Conservation (phyloP, 2,888 invertebrate species). For the Platycheirus rosarum region DNA sequence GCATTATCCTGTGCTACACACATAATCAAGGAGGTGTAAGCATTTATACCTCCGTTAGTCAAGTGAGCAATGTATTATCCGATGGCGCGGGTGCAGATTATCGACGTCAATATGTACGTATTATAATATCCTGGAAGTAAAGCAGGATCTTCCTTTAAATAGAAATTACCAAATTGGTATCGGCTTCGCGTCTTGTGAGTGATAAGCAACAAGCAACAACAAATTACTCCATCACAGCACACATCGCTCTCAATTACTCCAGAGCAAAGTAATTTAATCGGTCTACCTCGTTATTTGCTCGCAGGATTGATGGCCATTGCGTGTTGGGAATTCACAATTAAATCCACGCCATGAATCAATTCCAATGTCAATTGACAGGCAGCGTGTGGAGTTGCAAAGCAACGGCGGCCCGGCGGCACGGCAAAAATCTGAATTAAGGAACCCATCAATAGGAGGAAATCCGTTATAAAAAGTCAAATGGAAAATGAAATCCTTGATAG, state of each 20-base stretch:
- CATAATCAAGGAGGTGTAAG: slow-evolving; percentile 1
- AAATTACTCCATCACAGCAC: neutral
- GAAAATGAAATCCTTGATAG: too few species aligned
- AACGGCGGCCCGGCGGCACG: neutral
- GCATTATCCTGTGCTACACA: slow-evolving; percentile 37
- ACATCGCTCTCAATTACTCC: slow-evolving; percentile 49
- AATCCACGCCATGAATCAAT: slow-evolving; percentile 42
- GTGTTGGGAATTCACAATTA: slow-evolving; percentile 59
- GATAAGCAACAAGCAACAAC: too few species aligned
- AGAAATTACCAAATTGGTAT: neutral
- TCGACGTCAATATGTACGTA: slow-evolving; percentile 63
- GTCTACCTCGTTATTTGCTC: slow-evolving; percentile 26
- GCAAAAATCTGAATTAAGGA: too few species aligned
- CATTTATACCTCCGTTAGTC: slow-evolving; percentile 1
- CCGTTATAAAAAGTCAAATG: too few species aligned
- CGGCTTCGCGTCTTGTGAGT: too few species aligned
- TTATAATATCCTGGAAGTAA: slow-evolving; percentile 36
- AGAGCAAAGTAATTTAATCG: slow-evolving; percentile 47
- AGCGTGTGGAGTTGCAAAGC: neutral
- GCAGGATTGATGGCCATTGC: slow-evolving; percentile 49
- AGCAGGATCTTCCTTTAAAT: slow-evolving; percentile 23
- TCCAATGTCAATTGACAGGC: slow-evolving; percentile 48
- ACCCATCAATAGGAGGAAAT: too few species aligned
- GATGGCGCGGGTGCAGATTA: slow-evolving; percentile 42
- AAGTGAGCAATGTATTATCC: slow-evolving; percentile 1